Conservation (phyloP, 2,888 invertebrate genomes). For the Platypus cylindrus region DNA sequence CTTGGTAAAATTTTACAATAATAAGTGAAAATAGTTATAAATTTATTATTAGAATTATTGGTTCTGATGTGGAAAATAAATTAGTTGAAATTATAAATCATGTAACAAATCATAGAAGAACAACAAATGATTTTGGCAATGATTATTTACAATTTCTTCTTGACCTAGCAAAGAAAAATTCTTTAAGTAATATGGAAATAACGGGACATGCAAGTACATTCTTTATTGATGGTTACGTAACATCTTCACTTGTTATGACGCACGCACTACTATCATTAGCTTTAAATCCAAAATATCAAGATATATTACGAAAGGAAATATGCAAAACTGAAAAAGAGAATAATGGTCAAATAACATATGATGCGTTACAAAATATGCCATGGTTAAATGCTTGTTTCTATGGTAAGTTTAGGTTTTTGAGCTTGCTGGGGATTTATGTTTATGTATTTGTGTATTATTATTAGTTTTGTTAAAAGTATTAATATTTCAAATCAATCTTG, state of each 20-base stretch:
- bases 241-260: slow-evolving; percentile 5
- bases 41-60: slow-evolving; percentile 4
- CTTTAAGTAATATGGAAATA: slow-evolving; percentile 3
- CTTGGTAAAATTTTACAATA: neutral
- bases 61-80: slow-evolving; percentile 1
- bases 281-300: slow-evolving; percentile 6
- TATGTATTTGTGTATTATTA: too few relatives aligned
- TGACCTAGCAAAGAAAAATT: slow-evolving; percentile 3
- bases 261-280: slow-evolving; percentile 5
- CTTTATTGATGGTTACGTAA: slow-evolving; percentile 9
- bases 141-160: slow-evolving; percentile 9
- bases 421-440: too few relatives aligned
- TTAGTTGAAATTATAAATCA: slow-evolving; percentile 3
- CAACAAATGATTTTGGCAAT: slow-evolving; percentile 4
- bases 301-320: slow-evolving; percentile 9
- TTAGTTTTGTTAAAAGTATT: too few relatives aligned
- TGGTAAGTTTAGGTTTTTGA: too few relatives aligned
- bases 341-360: slow-evolving; percentile 8
- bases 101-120: slow-evolving; percentile 3
- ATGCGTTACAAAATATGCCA: slow-evolving; percentile 6
- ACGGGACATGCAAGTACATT: slow-evolving; percentile 7
- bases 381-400: slow-evolving; percentile 9
- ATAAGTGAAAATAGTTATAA: slow-evolving; percentile 1
- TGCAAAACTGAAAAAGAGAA: slow-evolving; percentile 6
- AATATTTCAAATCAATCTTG: too few relatives aligned